Evolutionary conservation across 2,113 vertebrate genomes (phyloP), one percentile per base, ranked within the genome.

Genomic region (Ranitomeya variabilis): DNA sequence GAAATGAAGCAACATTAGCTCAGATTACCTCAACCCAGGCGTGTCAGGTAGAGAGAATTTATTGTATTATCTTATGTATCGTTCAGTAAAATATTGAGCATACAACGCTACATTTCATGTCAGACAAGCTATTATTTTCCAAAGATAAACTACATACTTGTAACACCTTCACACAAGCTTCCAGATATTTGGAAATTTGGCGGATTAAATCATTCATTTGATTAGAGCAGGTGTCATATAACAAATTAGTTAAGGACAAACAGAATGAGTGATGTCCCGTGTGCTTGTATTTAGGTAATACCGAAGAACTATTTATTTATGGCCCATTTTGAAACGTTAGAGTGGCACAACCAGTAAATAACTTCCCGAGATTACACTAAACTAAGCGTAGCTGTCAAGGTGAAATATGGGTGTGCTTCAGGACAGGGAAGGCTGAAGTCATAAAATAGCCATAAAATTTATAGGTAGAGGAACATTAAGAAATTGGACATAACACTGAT

Each of bases 61-160:
- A 91, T 84, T 84, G 45, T 88, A 82, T 91, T 92, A 62, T 87
- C 10, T 31, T 90, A 81, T 59, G 81, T 82, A 84, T 62, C 89
- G 82, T 12, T 57, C 31, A 87, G 90, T 91, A 87, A 92, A 94
- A 89, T 90, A 91, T 89, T 90, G 90, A 91, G 89, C 73, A 87
- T 87, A 87, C 91, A 89, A 90, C 64, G 59, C 74, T 76, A 89
- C n/a, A 21, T 90, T 91, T 90, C 86, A 31, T 90, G 73, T 90
- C 88, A 90, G 4, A 67, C 26, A 64, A 19, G 64, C 69, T 89
- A 88, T 90, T 90, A 74, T 92, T 92, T 90, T 91, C 83, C 76
- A 77, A 90, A 91, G 78, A 83, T 86, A 80, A 91, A 45, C 16
- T 87, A 45, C 31, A 55, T 18, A 0, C 88, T 0, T 82, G 19